Base-by-base conservation (phyloP, 1,140 invertebrate genomes). In the Drosophila seguyi region DNA sequence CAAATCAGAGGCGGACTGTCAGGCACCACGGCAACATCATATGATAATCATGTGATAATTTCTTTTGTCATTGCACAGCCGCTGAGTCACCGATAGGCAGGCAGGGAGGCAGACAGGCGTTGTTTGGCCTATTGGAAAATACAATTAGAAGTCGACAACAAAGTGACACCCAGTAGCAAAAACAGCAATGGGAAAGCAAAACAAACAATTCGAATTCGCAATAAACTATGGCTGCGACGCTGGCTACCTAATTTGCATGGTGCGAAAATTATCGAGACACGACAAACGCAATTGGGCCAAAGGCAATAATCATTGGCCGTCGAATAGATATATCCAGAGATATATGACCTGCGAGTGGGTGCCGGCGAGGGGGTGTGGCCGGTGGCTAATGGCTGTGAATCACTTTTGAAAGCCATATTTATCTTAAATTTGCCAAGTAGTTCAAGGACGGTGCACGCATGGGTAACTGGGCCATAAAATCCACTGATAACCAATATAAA, bases 41-140 rank as follows among this genome's bases (percentile, higher is more conserved):
- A 88, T 88, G 80, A 74, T 87, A 84, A 87, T 88, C 76, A 87
- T 84, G 83, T 84, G 83, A 84, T 80, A 79, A 86, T 88, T 71
- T 63, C 52, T 42, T 60, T 42, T 68, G 45, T 67, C 55, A 39
- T 41, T 53, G 56, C 50, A 42, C 41, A 36, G 42, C n/a, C 57
- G 50, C 58, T 88, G 84, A 88, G 45, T 87, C 83, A 88, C 57
- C 58, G 31, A 5, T 3, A 2, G 22, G 39, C 34, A 8, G 50
- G n/a, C 18, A n/a, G 25, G n/a, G 18, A 42, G 42, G 2, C 25
- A 4, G 25, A 4, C 42, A 22, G 22, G 22, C 25, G 45, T 10
- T 67, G 60, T 57, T 53, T 42, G 44, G 31, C 50, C 66, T 77
- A 72, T 79, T 84, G 75, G 52, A 55, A 68, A 84, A 66, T 68